Percentiles rank a stretch among this genome's conserved stretches.
These are phyloP conservation scores for Eidolon helvum DNA, from an alignment of 2,113 vertebrate genomes.

Conservation along the genomic window DNA sequence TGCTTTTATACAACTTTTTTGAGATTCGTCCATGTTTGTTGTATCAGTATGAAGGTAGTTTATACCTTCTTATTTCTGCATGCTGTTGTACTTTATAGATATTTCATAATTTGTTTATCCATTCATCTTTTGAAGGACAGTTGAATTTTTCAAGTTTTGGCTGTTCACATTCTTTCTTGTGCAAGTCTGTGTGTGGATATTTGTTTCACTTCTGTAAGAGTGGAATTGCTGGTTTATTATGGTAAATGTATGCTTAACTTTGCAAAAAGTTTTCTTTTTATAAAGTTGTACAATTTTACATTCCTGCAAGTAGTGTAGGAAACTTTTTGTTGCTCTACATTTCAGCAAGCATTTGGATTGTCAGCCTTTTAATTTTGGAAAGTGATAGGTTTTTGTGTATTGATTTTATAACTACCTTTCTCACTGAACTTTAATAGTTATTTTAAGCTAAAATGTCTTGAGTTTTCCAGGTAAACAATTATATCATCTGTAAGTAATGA, in stretches of 20 bases:
- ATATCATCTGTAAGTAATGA: background rate
- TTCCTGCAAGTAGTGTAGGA: background rate
- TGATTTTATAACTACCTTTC: background rate
- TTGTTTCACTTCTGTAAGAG: background rate
- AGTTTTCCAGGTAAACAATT: background rate
- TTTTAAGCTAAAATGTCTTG: background rate
- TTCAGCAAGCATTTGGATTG: background rate
- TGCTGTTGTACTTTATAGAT: background rate
- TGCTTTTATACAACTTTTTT: background rate
- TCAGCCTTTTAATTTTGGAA: constrained; percentile 2
- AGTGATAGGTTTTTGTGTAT: background rate
- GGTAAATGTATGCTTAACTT: background rate
- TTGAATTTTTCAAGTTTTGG: background rate
- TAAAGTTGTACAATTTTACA: background rate
- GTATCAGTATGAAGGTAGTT: background rate
- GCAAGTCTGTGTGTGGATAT: background rate
- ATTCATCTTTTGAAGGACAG: background rate
- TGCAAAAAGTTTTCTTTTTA: background rate
- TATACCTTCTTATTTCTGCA: constrained; percentile 3
- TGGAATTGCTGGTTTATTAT: background rate
- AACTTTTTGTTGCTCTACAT: background rate
- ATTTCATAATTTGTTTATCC: background rate
- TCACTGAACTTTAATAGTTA: background rate
- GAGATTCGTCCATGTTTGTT: background rate
- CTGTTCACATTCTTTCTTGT: background rate